Base-by-base conservation (phyloP, 2,113 vertebrate species). In the Pagrus major region DNA sequence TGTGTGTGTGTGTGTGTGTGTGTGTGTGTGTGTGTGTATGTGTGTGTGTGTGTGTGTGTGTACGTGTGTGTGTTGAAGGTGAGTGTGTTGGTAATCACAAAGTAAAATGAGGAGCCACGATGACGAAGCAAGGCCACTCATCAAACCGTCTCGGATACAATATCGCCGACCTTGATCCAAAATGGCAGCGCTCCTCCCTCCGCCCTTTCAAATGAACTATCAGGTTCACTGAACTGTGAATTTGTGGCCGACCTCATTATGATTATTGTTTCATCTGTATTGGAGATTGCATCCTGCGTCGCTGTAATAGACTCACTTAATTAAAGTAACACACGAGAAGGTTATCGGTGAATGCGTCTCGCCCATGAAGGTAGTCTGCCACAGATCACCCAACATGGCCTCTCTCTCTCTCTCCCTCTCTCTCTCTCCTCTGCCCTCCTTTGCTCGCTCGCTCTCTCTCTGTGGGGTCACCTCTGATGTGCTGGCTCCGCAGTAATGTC, bases 91-190 rank as follows among this genome's bases (percentile, higher is more conserved):
- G 42, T 71, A 78, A 83, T 85, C 44, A 66, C 18, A 46, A 49
- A 76, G 47, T 29, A 35, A 75, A 85, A 87, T 80, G 73, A 68
- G 61, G 52, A 61, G 51, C 55, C 31, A 14, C 20, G 49, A 51
- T 56, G 72, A 49, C 2, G 29, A 35, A n/a, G 58, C 72, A 60
- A 12, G 82, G 47, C 16, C 56, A 65, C 78, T 10, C 49, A 18
- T 75, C 71, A 78, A 52, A 77, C 70, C 60, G n/a, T 71, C 72
- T 18, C 55, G 39, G 61, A 83, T 11, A 51, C 47, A 54, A 58
- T n/a, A 39, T 42, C 31, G 52, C 42, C 42, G 81, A 83, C 88
- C 88, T 91, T 89, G 84, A 79, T 75, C 65, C 71, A 72, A 70
- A 77, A 87, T 65, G 66, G 67, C 76, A 58, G 1, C 14, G 15